Evolutionary conservation across 2,797 vertebrate species (phyloP), one percentile per base, ranked within the genome.

Genomic region (Spheniscus humboldti): DNA sequence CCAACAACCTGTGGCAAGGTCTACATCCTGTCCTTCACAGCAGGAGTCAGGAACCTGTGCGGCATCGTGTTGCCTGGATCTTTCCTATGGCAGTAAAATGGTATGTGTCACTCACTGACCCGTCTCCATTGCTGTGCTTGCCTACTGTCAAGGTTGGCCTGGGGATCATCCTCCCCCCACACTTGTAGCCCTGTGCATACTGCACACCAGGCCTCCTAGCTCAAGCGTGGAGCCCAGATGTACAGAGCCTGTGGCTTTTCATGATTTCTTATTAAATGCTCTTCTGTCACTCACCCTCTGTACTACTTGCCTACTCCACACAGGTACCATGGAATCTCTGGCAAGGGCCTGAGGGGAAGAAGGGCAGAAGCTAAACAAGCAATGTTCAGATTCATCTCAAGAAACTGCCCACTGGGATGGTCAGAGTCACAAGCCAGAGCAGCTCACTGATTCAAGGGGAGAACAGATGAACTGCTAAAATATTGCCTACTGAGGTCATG

Each of bases 151-250:
- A 63, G 5, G 5, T 3, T 82, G 43, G 15, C 23, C 28, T 31
- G 10, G 12, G 7, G 25, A 50, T 50, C 8, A 25, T 10, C 13
- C 7, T 28, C 4, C 4, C 3, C 5, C 10, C 7, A 3, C 8
- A 3, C 41, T 48, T 22, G 12, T 20, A 60, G 20, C 16, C 45
- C 33, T 17, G 5, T 18, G 6, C 2, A 3, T 33, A 35, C 31
- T 30, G n/a, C 47, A 30, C 14, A 35, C 6, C 41, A 77, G 28
- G 27, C 4, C 4, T 62, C 20, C 25, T 23, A 41, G 15, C 7
- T 88, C 47, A 47, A 35, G 11, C 0, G 0, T 28, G n/a, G 56
- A 86, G 4, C 28, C 17, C 28, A 66, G 11, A 35, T 1, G 5
- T 8, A 55, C 0, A 18, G 22, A 82, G 3, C 4, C 55, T 24